Conservation (phyloP, 2,797 vertebrate species). For the Cygnus olor region DNA sequence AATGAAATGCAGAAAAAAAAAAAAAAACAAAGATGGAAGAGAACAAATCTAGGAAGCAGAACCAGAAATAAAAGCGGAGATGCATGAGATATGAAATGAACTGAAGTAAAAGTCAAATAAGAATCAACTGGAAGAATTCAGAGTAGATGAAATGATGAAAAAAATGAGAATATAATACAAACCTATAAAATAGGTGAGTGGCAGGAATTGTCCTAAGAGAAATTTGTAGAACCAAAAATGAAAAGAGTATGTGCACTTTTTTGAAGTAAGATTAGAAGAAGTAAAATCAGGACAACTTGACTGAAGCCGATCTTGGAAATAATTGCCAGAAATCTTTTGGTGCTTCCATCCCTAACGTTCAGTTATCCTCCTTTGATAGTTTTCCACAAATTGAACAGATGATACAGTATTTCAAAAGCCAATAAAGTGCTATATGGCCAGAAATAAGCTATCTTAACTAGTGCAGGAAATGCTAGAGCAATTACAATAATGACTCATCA, state of each 20-base stretch:
- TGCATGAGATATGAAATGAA: background rate
- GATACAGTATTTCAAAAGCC: slow-evolving; percentile 25
- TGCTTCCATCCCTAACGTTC: background rate
- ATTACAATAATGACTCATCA: slow-evolving; percentile 54
- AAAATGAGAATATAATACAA: background rate
- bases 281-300: slow-evolving; percentile 19
- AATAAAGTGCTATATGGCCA: slow-evolving; percentile 25
- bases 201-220: background rate
- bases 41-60: background rate
- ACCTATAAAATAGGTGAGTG: background rate
- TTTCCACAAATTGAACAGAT: slow-evolving; percentile 33
- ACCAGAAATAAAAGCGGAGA: background rate
- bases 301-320: background rate
- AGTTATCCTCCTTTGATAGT: slow-evolving; percentile 23
- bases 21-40: background rate
- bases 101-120: background rate
- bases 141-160: background rate
- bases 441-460: slow-evolving; percentile 50
- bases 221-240: background rate
- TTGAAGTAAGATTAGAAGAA: slow-evolving; percentile 19
- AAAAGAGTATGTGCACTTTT: background rate
- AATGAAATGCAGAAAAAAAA: background rate
- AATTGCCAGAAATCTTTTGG: slow-evolving; percentile 19
- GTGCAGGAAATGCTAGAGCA: slow-evolving; percentile 35
- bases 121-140: background rate